Evolutionary conservation across 2,797 vertebrate genomes (phyloP).

Genomic region (Urophycis tenuis): DNA sequence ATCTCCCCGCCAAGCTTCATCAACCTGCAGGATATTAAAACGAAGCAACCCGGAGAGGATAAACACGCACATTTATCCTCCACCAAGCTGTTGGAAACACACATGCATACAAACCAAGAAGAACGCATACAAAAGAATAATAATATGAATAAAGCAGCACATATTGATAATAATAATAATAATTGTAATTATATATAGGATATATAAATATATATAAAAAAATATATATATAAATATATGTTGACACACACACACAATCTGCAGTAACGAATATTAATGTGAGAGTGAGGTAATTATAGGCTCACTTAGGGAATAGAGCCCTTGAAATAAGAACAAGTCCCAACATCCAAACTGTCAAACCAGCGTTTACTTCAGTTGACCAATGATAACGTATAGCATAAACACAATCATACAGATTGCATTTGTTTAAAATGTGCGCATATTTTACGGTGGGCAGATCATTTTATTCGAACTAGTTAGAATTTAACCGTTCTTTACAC

Average conservation of each 20-base stretch:
- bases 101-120: not conserved
- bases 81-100: not conserved
- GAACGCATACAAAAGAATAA: too few relatives aligned
- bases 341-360: conserved; percentile 21
- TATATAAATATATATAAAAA: not conserved
- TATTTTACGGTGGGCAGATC: not conserved
- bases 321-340: conserved; percentile 26
- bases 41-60: conserved; percentile 55
- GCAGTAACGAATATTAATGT: not conserved
- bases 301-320: conserved; percentile 1
- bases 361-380: conserved; percentile 14
- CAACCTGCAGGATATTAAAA: conserved; percentile 82
- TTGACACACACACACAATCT: conserved; percentile 11
- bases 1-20: conserved; percentile 76
- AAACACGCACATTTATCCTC: conserved; percentile 21
- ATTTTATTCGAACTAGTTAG: not conserved
- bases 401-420: not conserved
- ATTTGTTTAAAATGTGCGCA: not conserved
- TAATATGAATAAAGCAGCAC: too few relatives aligned
- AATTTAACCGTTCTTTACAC: not conserved
- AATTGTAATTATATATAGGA: too few relatives aligned
- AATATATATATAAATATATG: conserved; percentile 1
- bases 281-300: conserved; percentile 3
- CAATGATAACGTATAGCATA: not conserved
- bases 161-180: too few relatives aligned